Conservation (phyloP, 2,888 invertebrate genomes). For the Pimpla rufipes region DNA sequence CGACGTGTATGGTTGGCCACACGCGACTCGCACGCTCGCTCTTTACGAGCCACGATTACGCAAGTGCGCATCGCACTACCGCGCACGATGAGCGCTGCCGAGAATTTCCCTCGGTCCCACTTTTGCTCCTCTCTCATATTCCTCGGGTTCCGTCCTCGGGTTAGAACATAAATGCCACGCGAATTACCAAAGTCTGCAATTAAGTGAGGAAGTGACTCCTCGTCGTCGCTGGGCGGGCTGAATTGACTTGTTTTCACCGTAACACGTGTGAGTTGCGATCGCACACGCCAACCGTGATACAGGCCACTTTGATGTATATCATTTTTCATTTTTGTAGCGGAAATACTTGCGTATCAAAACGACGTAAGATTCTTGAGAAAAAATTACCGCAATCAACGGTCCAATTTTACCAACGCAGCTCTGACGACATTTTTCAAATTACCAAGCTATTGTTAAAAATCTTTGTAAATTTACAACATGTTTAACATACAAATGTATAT, state of each 20-base stretch:
- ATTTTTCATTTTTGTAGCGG: background rate
- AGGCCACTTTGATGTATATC: background rate
- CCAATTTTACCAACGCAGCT: no score
- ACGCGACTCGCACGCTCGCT: conserved; percentile 46
- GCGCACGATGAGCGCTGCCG: conserved; percentile 15
- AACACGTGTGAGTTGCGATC: conserved; percentile 8
- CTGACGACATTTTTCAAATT: no score
- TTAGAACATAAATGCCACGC: conserved; percentile 39
- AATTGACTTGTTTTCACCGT: conserved; percentile 27
- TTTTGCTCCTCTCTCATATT: conserved; percentile 12
- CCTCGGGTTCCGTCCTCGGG: conserved; percentile 9
- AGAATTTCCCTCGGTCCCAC: conserved; percentile 25
- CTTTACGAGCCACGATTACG: conserved; percentile 63
- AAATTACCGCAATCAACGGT: no score
- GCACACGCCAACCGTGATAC: background rate
- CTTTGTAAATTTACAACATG: no score
- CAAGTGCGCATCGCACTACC: conserved; percentile 55
- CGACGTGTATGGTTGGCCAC: conserved; percentile 32
- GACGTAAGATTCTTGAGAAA: no score
- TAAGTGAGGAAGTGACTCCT: conserved; percentile 53
- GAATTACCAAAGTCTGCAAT: conserved; percentile 64
- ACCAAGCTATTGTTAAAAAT: no score
- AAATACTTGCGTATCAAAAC: no score
- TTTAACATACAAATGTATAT: no score
- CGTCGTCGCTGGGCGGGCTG: conserved; percentile 13